Percentiles rank a stretch among this genome's conserved stretches.
Evolutionary conservation across 2,113 vertebrate genomes (phyloP).

Genomic region (Sula dactylatra): DNA sequence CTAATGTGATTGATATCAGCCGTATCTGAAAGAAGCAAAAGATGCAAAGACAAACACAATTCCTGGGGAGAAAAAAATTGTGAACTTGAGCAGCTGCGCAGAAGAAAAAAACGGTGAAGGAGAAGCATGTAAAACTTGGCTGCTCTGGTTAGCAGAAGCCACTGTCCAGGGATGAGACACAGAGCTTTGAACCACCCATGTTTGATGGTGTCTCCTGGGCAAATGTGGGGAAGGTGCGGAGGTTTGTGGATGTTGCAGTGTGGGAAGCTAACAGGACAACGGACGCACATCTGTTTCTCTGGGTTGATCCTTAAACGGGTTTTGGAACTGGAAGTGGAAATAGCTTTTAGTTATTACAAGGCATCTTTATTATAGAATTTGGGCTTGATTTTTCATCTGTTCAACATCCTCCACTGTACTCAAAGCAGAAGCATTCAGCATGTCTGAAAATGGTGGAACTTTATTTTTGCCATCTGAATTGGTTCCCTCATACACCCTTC

Average conservation of each 20-base stretch:
- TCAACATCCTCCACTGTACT: background rate
- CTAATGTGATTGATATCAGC: background rate
- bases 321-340: background rate
- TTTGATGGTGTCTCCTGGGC: background rate
- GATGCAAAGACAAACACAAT: background rate
- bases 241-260: background rate
- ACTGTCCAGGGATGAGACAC: background rate
- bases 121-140: background rate
- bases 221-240: rapidly evolving
- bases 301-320: rapidly evolving
- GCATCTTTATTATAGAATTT: background rate
- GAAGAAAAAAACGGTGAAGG: background rate
- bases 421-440: background rate
- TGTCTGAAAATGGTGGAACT: background rate
- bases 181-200: background rate
- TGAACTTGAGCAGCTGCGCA: background rate
- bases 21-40: background rate
- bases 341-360: background rate
- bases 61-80: rapidly evolving
- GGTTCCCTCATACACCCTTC: background rate
- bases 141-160: background rate
- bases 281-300: background rate
- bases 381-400: background rate
- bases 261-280: background rate
- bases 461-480: background rate